Conservation (phyloP, 2,797 vertebrate species). For the Myripristis jacobus region DNA sequence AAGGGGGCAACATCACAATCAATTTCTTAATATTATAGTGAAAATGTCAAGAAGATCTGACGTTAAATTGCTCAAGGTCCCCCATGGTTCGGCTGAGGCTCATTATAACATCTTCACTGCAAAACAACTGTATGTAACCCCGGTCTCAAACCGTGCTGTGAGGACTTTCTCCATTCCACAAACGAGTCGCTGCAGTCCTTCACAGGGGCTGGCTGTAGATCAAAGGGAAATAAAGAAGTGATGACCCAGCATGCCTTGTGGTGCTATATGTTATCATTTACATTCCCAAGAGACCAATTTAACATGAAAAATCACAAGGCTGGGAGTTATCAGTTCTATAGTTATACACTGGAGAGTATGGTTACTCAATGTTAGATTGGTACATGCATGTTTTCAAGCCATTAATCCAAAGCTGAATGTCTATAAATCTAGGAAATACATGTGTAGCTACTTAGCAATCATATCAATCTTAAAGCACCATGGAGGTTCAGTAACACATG, state of each 20-base stretch:
- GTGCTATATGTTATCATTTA: conserved; percentile 22
- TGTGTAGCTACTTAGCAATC: too few species aligned
- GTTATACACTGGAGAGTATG: not conserved
- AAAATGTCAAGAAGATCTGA: conserved; percentile 70
- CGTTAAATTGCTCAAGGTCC: conserved; percentile 50
- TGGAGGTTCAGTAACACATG: too few species aligned
- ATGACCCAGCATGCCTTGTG: not conserved
- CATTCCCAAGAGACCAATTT: conserved; percentile 14
- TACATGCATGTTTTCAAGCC: not conserved
- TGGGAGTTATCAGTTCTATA: not conserved
- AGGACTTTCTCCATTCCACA: not conserved
- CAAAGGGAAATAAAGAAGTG: not conserved
- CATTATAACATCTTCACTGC: conserved; percentile 46
- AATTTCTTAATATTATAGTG: conserved; percentile 60
- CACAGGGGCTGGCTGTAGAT: not conserved
- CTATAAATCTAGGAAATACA: not conserved
- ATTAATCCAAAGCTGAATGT: not conserved
- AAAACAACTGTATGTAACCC: conserved; percentile 22
- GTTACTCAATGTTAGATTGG: not conserved
- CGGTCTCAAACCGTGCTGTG: conserved; percentile 1
- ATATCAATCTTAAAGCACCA: too few species aligned
- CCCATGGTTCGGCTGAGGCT: conserved; percentile 39
- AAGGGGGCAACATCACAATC: conserved; percentile 66
- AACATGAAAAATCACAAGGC: not conserved
- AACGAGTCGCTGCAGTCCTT: conserved; percentile 5